Evolutionary conservation across 1,140 invertebrate species (phyloP), one percentile per base, ranked within the genome.

Genomic region (Holcopasites calliopsidis): DNA sequence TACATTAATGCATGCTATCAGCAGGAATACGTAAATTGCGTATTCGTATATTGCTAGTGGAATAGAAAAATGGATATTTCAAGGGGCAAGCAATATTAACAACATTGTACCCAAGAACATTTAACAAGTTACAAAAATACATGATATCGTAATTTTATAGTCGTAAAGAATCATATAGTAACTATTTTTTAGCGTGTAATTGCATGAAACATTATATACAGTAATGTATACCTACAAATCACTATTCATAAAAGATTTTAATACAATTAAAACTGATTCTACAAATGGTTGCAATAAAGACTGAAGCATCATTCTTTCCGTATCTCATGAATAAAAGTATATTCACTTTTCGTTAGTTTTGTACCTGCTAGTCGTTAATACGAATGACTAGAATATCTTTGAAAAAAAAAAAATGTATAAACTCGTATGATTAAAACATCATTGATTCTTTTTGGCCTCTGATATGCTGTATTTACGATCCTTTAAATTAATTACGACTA

Each of bases 401-500:
- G 50, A 65, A 49, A 66, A 76, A 40, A 44, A 55, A 71, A 71
- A 40, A 35, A 49, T 11, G 31, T 38, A 33, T 21, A 64, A 76
- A 40, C 64, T 69, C 33, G 18, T 44, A 57, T 21, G 50, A 47
- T 54, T 38, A 75, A 69, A 75, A 49, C 10, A 65, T 79, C 71
- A 78, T 49, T 77, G 26, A 68, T 60, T 79, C 61, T 77, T 86
- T 70, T 83, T 86, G 23, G 70, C 18, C 26, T 85, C 74, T 35
- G 79, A 82, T 76, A 74, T 61, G 31, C 57, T 86, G 73, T 87
- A 87, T 83, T 91, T 91, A 61, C 92, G 93, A 88, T 95, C 93
- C 84, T 93, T 93, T 85, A 99, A 96, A 91, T 97, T 96, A 55
- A 99, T 96, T 52, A 99, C 93, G 86, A 99, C 92, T 18, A 99